These are phyloP conservation scores for Tachystola acroxantha DNA, from an alignment of 2,888 invertebrate species.

Conservation along the genomic window DNA sequence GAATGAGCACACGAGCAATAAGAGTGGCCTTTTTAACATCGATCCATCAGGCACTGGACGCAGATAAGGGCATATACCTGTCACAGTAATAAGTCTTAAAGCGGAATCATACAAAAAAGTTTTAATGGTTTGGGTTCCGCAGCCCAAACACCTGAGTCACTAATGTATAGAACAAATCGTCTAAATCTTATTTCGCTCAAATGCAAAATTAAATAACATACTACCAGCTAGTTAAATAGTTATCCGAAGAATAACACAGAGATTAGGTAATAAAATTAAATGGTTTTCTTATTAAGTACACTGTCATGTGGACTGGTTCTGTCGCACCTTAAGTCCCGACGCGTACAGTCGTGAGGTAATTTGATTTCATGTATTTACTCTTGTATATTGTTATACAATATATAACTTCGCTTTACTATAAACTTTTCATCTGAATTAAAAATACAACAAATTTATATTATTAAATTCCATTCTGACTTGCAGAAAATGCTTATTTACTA, in stretches of 20 bases:
- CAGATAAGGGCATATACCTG: conserved; percentile 63
- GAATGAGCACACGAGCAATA: conserved; percentile 40
- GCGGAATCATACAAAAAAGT: conserved; percentile 39
- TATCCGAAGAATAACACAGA: conserved; percentile 4
- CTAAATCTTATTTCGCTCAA: too few species aligned
- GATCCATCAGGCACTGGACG: conserved; percentile 59
- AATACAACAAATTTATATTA: too few species aligned
- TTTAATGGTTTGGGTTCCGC: conserved; percentile 33
- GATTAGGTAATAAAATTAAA: conserved; percentile 27
- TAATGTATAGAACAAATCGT: too few species aligned
- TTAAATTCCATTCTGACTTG: too few species aligned
- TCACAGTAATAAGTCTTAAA: conserved; percentile 64
- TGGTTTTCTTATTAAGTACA: conserved; percentile 34
- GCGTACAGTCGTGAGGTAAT: conserved; percentile 21
- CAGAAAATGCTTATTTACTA: too few species aligned
- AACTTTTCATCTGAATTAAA: too few species aligned
- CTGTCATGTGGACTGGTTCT: conserved; percentile 42
- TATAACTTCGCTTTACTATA: too few species aligned
- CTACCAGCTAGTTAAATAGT: too few species aligned
- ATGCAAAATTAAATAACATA: not conserved
- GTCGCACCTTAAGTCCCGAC: conserved; percentile 35
- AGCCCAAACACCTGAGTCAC: conserved; percentile 1
- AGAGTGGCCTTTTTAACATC: conserved; percentile 54
- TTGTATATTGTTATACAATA: not conserved
- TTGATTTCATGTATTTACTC: conserved; percentile 3